A percentile compares a stretch with the other conserved stretches of the same genome.
Conservation (phyloP, 2,797 vertebrate genomes). For the Gallinago stenura region DNA sequence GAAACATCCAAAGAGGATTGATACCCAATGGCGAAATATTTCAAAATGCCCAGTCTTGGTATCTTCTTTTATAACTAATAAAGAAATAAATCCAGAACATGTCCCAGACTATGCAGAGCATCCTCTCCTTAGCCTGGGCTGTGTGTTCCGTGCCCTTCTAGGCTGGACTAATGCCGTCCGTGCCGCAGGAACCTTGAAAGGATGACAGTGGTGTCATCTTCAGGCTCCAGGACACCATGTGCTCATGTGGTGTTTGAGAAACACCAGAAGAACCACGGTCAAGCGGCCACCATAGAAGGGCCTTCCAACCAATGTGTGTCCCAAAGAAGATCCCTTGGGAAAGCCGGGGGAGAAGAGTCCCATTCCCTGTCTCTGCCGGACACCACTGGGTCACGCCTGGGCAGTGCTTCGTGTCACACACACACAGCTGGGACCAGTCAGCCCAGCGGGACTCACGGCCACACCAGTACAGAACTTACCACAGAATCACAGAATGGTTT, state of each 20-base stretch:
- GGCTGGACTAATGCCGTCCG: background rate
- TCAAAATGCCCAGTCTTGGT: too few relatives aligned
- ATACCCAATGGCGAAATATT: background rate
- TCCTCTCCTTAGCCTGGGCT: background rate
- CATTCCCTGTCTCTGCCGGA: fast-evolving
- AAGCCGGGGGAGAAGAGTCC: background rate
- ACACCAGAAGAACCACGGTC: background rate
- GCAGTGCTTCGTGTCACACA: background rate
- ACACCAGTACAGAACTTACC: background rate
- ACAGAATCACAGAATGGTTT: background rate
- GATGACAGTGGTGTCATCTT: fast-evolving
- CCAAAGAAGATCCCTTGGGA: background rate
- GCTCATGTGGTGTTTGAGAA: background rate
- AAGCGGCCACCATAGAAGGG: background rate
- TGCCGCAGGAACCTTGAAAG: background rate
- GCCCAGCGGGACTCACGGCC: background rate
- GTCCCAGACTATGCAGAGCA: background rate
- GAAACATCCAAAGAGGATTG: background rate
- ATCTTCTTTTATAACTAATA: background rate
- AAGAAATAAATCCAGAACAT: background rate
- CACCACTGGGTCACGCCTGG: background rate
- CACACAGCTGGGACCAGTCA: background rate
- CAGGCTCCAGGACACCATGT: background rate
- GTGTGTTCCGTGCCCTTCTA: background rate
- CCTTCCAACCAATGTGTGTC: background rate